Evolutionary conservation across 2,888 invertebrate genomes (phyloP).

Genomic region (Rapana venosa): DNA sequence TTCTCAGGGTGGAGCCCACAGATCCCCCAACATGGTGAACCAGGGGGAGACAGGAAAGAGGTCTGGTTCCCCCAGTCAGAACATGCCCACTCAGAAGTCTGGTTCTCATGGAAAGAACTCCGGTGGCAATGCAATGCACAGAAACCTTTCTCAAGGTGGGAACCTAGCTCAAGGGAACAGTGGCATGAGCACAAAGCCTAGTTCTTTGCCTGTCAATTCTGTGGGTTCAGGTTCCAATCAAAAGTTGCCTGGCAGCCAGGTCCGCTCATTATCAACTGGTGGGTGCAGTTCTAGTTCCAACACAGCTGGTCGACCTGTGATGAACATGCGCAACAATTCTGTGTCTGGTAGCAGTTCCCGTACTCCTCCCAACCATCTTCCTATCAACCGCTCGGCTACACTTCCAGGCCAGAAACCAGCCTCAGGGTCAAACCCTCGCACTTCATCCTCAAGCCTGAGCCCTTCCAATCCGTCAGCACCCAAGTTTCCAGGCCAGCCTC

Average conservation of each 20-base stretch:
- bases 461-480: conserved; percentile 37
- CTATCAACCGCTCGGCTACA: conserved; percentile 35
- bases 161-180: not conserved
- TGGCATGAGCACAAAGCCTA: not conserved
- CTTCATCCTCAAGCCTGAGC: conserved; percentile 22
- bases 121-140: not conserved
- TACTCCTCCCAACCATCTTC: conserved; percentile 38
- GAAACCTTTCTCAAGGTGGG: conserved; percentile 3
- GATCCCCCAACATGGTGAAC: conserved; percentile 18
- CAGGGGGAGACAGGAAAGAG: conserved; percentile 4
- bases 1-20: not conserved
- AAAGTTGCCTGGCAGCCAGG: conserved; percentile 5
- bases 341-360: conserved; percentile 21
- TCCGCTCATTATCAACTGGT: conserved; percentile 3
- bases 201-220: not conserved
- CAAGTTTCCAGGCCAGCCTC: conserved; percentile 27
- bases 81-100: conserved; percentile 11
- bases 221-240: conserved; percentile 4
- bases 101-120: not conserved
- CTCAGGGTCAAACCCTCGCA: conserved; percentile 27
- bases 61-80: not conserved
- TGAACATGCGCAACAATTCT: conserved; percentile 35
- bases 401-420: conserved; percentile 22
- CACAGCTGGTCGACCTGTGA: not conserved
- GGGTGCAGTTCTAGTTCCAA: conserved; percentile 17